Base-by-base conservation (phyloP, 2,797 vertebrate species). In the Pterois miles region DNA sequence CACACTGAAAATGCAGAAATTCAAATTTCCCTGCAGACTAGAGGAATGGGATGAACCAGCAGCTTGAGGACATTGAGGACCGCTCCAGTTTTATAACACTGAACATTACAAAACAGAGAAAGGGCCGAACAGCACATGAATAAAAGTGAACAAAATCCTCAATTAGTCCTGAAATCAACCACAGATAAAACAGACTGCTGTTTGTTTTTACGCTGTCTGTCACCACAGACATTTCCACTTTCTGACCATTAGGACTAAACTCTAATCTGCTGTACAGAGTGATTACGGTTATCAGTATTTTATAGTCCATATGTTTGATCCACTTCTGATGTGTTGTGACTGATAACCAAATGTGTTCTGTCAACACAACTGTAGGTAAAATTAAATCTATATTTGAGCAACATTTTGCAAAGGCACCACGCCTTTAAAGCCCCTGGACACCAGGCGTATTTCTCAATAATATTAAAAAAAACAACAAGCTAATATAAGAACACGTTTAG, bases 21-120 rank as follows among this genome's bases (percentile, higher is more conserved):
- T n/a, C 20, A 29, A 73, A 75, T 56, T 20, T n/a, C 3, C 22
- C 16, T 4, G 46, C 50, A 18, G n/a, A 57, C 57, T 22, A 40
- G 43, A 70, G 52, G 69, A 76, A 68, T 65, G 54, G 65, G 71
- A 56, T 0, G 33, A 65, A 63, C 66, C 29, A 3, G 53, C 31
- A 29, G 4, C 27, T 52, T 25, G 70, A 50, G 65, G 22, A 65
- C 43, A n/a, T 14, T n/a, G n/a, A n/a, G n/a, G 5, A 66, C 48
- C 60, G 58, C 34, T 27, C 27, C 56, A 22, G 6, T 65, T 72
- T 27, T 23, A 54, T 8, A 50, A 70, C 25, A 66, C 23, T 20
- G 13, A 50, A 57, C 25, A 5, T 8, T 10, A 52, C 13, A 12
- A 48, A 8, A 62, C 29, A n/a, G 27, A 25, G 11, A n/a, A 14